Conservation (phyloP, 2,113 vertebrate species). For the Chloroceryle aenea region DNA sequence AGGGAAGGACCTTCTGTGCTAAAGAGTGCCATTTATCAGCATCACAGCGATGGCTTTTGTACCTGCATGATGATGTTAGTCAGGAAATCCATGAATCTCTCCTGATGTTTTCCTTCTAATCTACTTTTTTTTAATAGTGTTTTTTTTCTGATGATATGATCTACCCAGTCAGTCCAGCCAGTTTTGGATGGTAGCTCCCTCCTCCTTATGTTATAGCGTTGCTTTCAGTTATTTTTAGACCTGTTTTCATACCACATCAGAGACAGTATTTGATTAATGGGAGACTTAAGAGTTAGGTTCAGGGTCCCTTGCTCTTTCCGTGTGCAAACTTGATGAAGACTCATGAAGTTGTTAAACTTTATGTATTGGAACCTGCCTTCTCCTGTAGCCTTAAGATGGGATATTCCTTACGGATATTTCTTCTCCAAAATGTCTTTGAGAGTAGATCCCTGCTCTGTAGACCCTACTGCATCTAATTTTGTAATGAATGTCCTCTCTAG, state of each 20-base stretch:
- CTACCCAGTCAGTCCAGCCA: not conserved
- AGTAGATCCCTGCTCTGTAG: not conserved
- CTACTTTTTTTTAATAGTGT: not conserved
- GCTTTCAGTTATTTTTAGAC: not conserved
- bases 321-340: not conserved
- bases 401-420: not conserved
- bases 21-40: not conserved
- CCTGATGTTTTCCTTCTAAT: not conserved
- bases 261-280: not conserved
- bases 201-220: not conserved
- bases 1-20: not conserved
- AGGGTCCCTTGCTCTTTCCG: not conserved
- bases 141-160: not conserved
- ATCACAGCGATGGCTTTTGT: not conserved
- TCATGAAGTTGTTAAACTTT: not conserved
- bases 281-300: not conserved
- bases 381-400: not conserved
- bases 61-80: not conserved
- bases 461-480: not conserved
- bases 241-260: not conserved
- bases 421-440: not conserved
- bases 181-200: not conserved
- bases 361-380: not conserved
- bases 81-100: not conserved
- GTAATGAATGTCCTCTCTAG: not conserved